Conservation (phyloP, 2,113 vertebrate genomes). For the Heloderma charlesbogerti region DNA sequence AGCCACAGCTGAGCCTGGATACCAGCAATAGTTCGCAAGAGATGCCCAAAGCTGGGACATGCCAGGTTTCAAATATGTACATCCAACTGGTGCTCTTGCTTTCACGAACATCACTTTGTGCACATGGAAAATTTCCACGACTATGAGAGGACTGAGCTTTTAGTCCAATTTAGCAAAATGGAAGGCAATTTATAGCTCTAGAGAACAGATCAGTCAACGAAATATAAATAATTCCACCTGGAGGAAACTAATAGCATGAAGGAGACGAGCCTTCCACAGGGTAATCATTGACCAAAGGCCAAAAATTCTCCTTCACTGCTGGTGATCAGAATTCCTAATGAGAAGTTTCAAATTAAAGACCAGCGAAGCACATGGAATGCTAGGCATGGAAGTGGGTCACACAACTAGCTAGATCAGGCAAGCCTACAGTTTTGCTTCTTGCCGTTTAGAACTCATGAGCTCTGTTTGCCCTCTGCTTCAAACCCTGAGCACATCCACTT, state of each 20-base stretch:
- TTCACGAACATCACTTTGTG: neutral
- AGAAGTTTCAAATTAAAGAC: constrained; percentile 21
- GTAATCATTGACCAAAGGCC: neutral
- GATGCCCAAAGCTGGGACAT: no score
- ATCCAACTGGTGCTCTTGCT: no score
- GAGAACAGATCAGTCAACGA: constrained; percentile 28
- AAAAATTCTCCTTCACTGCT: neutral
- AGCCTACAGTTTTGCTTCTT: neutral
- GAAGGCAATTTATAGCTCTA: constrained; percentile 33
- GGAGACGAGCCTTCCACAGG: neutral
- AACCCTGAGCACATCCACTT: neutral
- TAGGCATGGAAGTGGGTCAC: neutral
- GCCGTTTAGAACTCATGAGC: neutral
- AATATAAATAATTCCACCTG: constrained; percentile 30
- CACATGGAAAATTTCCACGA: neutral
- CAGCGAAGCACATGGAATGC: neutral
- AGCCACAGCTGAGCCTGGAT: no score
- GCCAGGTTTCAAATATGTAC: neutral
- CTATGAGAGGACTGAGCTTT: neutral
- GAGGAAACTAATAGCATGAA: constrained; percentile 9
- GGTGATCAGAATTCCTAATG: constrained; percentile 1
- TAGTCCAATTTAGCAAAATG: constrained; percentile 4
- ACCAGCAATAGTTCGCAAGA: neutral
- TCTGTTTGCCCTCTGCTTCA: neutral
- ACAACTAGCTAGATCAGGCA: neutral